These are phyloP conservation scores for Aphaenogaster floridana DNA, from an alignment of 1,140 invertebrate genomes.

Conservation along the genomic window DNA sequence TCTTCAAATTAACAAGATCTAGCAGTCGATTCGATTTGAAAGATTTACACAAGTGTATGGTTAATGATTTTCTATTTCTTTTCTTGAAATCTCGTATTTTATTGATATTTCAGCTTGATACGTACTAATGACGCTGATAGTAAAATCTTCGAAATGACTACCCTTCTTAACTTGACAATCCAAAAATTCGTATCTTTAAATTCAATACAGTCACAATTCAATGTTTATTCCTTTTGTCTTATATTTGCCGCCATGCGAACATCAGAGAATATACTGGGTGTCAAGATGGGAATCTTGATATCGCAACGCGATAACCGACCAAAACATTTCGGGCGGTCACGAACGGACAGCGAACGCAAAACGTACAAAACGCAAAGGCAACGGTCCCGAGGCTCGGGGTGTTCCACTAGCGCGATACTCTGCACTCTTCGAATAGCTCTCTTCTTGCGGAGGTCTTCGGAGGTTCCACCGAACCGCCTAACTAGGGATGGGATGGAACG, in stretches of 20 bases:
- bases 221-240: constrained; percentile 32
- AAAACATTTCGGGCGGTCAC: constrained; percentile 55
- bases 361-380: constrained; percentile 59
- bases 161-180: neutral
- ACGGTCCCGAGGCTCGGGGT: constrained; percentile 47
- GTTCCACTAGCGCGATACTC: constrained; percentile 71
- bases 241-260: constrained; percentile 25
- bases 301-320: constrained; percentile 56
- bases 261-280: constrained; percentile 44
- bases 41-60: neutral
- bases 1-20: constrained; percentile 60
- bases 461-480: constrained; percentile 21
- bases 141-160: neutral
- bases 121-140: neutral
- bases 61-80: neutral
- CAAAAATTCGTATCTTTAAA: neutral
- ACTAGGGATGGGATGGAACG: constrained; percentile 65
- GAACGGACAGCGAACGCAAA: constrained; percentile 44
- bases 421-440: constrained; percentile 51
- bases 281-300: constrained; percentile 71
- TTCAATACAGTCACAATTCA: constrained; percentile 10
- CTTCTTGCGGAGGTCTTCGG: constrained; percentile 66
- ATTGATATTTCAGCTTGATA: neutral
- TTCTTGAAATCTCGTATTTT: neutral
- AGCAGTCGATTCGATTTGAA: constrained; percentile 1